phyloP scores from a whole-genome alignment of 2,113 vertebrate species.

The Argyrosomus japonicus region DNA sequence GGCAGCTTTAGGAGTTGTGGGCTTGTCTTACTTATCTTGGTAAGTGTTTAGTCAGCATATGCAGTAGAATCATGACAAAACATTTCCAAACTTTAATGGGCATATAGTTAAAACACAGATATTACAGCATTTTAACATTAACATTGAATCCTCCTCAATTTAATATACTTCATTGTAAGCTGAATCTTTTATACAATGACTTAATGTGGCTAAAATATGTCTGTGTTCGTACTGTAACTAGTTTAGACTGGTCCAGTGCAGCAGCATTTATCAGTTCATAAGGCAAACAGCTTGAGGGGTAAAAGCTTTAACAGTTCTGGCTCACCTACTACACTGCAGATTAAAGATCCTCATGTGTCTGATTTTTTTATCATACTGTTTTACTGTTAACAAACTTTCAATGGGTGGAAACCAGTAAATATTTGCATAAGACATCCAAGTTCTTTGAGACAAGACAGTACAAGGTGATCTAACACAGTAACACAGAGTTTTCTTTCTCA shows the following conservation, averaged over 20 bases:
- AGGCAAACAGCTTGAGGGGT: slow-evolving; percentile 3
- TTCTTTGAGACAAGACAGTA: slow-evolving; percentile 3
- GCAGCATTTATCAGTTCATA: neutral
- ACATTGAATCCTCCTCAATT: neutral
- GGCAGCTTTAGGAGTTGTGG: slow-evolving; percentile 70
- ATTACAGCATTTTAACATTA: slow-evolving; percentile 2
- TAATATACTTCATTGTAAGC: neutral
- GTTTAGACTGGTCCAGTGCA: neutral
- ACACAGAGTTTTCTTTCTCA: neutral
- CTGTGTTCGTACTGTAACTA: neutral
- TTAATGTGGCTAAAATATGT: neutral
- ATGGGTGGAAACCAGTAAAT: neutral
- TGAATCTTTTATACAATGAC: neutral
- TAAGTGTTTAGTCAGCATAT: slow-evolving; percentile 56
- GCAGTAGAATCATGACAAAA: neutral
- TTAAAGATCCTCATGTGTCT: neutral
- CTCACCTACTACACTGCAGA: neutral
- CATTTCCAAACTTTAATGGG: neutral
- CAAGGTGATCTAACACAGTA: slow-evolving; percentile 2
- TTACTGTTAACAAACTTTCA: neutral
- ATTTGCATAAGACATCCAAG: slow-evolving; percentile 11
- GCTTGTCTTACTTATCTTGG: slow-evolving; percentile 79
- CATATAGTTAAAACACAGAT: neutral
- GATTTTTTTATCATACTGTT: neutral
- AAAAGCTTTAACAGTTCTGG: neutral